Percentiles rank a stretch among this genome's conserved stretches.
Evolutionary conservation across 2,888 invertebrate species (phyloP).

Genomic region (Campoletis raptor): DNA sequence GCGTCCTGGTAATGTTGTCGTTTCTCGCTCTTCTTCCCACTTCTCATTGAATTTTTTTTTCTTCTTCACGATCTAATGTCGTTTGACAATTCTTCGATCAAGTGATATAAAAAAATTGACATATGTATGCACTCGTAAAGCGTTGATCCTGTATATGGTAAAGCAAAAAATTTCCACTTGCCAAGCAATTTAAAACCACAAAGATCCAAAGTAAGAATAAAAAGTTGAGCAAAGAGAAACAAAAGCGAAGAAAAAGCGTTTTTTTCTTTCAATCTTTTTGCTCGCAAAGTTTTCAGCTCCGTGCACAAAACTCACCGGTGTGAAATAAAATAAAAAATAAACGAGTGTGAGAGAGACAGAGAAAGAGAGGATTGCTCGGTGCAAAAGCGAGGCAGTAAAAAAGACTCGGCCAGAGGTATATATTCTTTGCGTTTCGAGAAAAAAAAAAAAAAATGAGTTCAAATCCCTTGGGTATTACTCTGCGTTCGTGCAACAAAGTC

Average conservation of each 20-base stretch:
- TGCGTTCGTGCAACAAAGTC: constrained; percentile 45
- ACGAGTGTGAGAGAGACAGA: not conserved
- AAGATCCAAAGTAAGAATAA: constrained; percentile 1
- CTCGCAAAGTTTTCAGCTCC: constrained; percentile 38
- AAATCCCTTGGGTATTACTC: constrained; percentile 42
- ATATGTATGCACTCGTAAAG: not conserved
- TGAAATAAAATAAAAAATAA: not conserved
- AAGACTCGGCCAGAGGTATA: not conserved
- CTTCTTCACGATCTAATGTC: not conserved
- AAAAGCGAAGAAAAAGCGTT: not conserved
- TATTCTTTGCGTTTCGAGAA: constrained; percentile 12
- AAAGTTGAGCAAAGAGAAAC: not conserved
- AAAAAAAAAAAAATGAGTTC: constrained; percentile 34
- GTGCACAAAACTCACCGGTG: constrained; percentile 14
- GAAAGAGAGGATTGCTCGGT: constrained; percentile 16
- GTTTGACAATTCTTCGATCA: not conserved
- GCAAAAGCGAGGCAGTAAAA: constrained; percentile 41
- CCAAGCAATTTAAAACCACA: not conserved
- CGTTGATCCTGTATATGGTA: not conserved
- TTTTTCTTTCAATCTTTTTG: constrained; percentile 6
- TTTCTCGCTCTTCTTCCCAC: constrained; percentile 30
- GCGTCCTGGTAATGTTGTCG: not conserved
- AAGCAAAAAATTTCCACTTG: not conserved
- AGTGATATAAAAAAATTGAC: not conserved
- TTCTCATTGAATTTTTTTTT: constrained; percentile 27